Conservation (phyloP, 2,888 invertebrate genomes). For the Disparrhopalites patrizii region DNA sequence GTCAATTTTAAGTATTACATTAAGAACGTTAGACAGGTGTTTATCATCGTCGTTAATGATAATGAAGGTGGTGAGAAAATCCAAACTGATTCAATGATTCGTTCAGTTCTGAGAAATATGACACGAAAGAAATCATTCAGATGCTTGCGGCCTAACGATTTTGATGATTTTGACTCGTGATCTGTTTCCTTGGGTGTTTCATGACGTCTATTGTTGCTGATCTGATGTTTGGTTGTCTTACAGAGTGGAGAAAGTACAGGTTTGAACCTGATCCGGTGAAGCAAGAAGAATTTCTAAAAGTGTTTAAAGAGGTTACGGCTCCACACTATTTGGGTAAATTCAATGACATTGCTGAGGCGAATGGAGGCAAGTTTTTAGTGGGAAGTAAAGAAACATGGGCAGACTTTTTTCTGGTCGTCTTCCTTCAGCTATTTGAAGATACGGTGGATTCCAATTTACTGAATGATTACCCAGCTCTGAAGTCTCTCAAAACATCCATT, state of each 20-base stretch:
- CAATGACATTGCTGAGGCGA: conserved; percentile 21
- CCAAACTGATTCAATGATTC: no score
- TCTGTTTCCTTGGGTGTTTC: neutral
- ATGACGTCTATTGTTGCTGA: no score
- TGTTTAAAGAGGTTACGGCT: conserved; percentile 17
- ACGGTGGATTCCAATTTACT: conserved; percentile 20
- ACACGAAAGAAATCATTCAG: no score
- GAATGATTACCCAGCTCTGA: conserved; percentile 26
- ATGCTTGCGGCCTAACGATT: no score
- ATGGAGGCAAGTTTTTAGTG: conserved; percentile 33
- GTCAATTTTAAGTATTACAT: no score
- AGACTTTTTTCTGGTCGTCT: conserved; percentile 31
- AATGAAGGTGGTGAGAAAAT: no score
- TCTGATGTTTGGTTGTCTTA: neutral
- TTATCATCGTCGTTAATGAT: no score
- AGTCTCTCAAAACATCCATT: conserved; percentile 18
- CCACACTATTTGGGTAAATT: conserved; percentile 32
- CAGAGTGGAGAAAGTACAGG: conserved; percentile 28
- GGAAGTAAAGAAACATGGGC: conserved; percentile 29
- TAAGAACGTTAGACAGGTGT: no score
- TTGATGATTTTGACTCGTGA: no score
- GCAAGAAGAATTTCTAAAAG: conserved; percentile 14
- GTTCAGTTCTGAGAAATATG: no score
- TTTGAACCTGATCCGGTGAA: conserved; percentile 26
- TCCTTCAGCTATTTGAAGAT: conserved; percentile 28